Percentiles rank a stretch among this genome's conserved stretches.
Conservation (phyloP, 2,888 invertebrate genomes). For the Hirtodrosophila cameraria region DNA sequence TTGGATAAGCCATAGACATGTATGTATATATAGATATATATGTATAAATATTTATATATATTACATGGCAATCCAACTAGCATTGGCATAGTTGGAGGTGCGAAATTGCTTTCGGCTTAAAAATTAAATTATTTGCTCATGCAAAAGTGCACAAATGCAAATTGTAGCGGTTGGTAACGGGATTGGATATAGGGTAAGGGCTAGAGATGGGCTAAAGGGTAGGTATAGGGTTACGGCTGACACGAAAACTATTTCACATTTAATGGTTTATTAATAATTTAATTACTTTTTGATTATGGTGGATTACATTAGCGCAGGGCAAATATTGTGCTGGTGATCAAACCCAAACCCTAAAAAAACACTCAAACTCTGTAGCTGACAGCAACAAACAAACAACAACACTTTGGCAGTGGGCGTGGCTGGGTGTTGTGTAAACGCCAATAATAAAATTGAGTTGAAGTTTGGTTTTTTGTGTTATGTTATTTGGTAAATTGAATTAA, state of each 20-base stretch:
- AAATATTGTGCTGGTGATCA: conserved; percentile 49
- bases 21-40: neutral
- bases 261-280: conserved; percentile 81
- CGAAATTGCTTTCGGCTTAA: conserved; percentile 62
- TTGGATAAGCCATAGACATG: conserved; percentile 34
- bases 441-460: conserved; percentile 75
- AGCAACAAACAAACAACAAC: conserved; percentile 20
- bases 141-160: conserved; percentile 50
- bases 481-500: conserved; percentile 75
- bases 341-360: conserved; percentile 8
- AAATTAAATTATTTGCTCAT: conserved; percentile 60
- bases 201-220: neutral
- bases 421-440: conserved; percentile 46
- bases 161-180: conserved; percentile 27
- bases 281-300: conserved; percentile 80
- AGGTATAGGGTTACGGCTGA: conserved; percentile 13
- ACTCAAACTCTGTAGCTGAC: conserved; percentile 33
- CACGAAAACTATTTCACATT: conserved; percentile 71
- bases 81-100: conserved; percentile 51
- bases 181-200: neutral
- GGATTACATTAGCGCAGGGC: conserved; percentile 70
- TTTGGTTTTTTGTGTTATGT: conserved; percentile 67
- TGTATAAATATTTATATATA: conserved; percentile 50
- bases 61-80: conserved; percentile 28
- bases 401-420: conserved; percentile 17